These are phyloP conservation scores for Fringilla coelebs DNA, from an alignment of 2,797 vertebrate species.

Conservation along the genomic window DNA sequence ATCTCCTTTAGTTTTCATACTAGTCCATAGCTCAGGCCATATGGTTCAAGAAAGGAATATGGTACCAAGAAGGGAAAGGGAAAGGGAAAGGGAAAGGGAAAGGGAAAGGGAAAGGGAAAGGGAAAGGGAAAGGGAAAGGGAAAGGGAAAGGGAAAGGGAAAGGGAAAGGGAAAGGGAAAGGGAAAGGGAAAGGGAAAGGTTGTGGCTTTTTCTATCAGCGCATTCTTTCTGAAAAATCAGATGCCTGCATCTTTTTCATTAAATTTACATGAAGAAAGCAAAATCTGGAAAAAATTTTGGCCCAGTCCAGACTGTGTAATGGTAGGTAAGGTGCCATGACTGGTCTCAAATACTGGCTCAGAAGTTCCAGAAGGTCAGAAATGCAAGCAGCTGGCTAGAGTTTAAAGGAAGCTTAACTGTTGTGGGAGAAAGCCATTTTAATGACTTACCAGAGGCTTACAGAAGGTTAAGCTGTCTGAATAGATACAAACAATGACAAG, in stretches of 20 bases:
- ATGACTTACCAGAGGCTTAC: not conserved
- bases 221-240: not conserved
- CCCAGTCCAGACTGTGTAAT: not conserved
- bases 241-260: not conserved
- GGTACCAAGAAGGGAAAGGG: not conserved
- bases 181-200: not conserved
- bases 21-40: not conserved
- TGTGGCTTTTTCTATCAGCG: rapidly evolving
- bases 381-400: not conserved
- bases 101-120: too few relatives aligned
- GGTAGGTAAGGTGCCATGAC: not conserved
- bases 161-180: not conserved
- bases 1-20: not conserved
- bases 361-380: not conserved
- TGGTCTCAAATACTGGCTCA: not conserved
- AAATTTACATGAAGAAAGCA: not conserved
- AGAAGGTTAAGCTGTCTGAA: conserved; percentile 22
- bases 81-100: not conserved
- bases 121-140: not conserved
- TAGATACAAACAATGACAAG: conserved; percentile 8
- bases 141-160: not conserved
- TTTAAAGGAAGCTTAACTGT: conserved; percentile 11
- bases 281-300: not conserved
- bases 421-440: not conserved
- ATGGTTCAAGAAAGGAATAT: not conserved